These are phyloP conservation scores for Tipula helvola DNA, from an alignment of 2,888 invertebrate genomes.

Conservation along the genomic window DNA sequence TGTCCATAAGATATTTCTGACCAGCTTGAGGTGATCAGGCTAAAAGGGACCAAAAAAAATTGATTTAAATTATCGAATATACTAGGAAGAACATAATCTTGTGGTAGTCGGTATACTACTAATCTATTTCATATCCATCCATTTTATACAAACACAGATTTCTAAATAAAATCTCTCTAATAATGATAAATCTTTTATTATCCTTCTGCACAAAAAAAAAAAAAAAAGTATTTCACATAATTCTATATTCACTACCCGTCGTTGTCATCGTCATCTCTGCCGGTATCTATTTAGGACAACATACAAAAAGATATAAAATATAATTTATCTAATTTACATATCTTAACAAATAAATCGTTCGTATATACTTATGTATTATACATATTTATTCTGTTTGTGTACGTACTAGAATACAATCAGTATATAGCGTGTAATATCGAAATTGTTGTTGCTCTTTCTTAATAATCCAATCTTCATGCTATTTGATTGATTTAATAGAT, in stretches of 20 bases:
- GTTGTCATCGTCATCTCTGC: not conserved
- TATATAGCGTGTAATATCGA: not conserved
- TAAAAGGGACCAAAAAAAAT: too few relatives aligned
- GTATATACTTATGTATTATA: not conserved
- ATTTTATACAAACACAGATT: not conserved
- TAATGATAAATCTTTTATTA: not conserved
- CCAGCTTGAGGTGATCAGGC: too few relatives aligned
- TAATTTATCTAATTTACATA: constrained; percentile 4
- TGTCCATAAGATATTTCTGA: too few relatives aligned
- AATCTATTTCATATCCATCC: not conserved
- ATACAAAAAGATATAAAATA: not conserved
- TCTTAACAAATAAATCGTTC: constrained; percentile 4
- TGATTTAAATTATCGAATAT: not conserved
- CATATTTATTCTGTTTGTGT: not conserved
- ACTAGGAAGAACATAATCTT: not conserved
- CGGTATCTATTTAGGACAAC: constrained; percentile 4
- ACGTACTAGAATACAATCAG: not conserved
- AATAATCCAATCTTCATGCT: constrained; percentile 4
- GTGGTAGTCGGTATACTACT: not conserved
- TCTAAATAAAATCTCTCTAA: not conserved
- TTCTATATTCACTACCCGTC: not conserved
- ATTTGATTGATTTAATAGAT: constrained; percentile 4
- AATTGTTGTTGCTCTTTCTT: not conserved
- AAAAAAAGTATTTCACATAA: not conserved
- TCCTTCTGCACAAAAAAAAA: not conserved